phyloP scores from a whole-genome alignment of 2,888 invertebrate species.

The Prosopocoilus inquinatus region DNA sequence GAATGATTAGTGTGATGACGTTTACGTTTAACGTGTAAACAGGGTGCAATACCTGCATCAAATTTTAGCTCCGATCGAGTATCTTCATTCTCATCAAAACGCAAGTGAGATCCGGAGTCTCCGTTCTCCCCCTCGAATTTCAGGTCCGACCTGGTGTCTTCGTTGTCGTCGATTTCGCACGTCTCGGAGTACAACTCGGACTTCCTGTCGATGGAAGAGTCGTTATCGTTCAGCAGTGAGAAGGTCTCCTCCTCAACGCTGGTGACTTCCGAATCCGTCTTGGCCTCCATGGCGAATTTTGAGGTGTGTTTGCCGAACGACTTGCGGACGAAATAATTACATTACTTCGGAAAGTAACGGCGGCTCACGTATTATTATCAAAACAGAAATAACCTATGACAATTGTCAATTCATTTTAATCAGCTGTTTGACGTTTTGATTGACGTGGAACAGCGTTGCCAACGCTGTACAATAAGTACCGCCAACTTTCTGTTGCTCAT shows the following conservation, averaged over 20 bases:
- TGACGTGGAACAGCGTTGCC: no score
- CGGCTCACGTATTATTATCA: constrained; percentile 6
- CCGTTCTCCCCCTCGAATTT: constrained; percentile 61
- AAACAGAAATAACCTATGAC: constrained; percentile 16
- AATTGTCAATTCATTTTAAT: no score
- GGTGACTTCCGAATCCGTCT: constrained; percentile 35
- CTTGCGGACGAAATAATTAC: neutral
- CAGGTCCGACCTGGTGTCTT: constrained; percentile 55
- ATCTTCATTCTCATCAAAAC: constrained; percentile 42
- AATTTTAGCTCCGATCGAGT: constrained; percentile 62
- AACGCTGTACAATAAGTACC: no score
- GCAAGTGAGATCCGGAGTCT: no score
- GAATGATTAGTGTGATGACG: neutral
- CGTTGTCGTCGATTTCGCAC: constrained; percentile 26
- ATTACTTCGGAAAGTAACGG: neutral
- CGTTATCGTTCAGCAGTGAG: constrained; percentile 31
- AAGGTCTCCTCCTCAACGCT: constrained; percentile 40
- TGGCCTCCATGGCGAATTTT: constrained; percentile 35
- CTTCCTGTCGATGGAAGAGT: constrained; percentile 15
- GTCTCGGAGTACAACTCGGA: constrained; percentile 29
- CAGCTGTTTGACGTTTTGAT: no score
- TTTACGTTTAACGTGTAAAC: neutral
- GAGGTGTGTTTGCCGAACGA: neutral
- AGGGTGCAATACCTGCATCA: constrained; percentile 59
- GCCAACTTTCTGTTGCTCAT: no score